A percentile compares a stretch with the other conserved stretches of the same genome.
Evolutionary conservation across 2,797 vertebrate genomes (phyloP).

Genomic region (Percopsis omiscomaycus): DNA sequence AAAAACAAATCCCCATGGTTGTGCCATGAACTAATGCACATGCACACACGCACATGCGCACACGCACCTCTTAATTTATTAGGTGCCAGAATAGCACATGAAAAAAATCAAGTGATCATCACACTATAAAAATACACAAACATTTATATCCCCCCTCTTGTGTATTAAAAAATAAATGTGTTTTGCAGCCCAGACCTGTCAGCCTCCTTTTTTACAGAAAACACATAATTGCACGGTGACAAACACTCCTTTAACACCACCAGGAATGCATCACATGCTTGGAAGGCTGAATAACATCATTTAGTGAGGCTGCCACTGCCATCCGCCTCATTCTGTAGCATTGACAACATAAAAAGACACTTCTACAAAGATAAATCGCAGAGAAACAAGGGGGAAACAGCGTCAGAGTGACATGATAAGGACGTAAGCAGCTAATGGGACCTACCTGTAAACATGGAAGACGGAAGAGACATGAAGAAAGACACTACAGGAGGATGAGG

Average conservation of each 20-base stretch:
- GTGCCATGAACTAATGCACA: background rate
- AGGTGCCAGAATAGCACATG: no score
- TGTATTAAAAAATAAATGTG: no score
- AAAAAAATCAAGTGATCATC: no score
- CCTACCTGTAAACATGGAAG: conserved; percentile 53
- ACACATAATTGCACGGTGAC: background rate
- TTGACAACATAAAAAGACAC: background rate
- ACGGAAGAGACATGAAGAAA: conserved; percentile 46
- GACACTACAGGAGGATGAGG: conserved; percentile 45
- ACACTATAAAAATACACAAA: no score
- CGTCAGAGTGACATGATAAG: background rate
- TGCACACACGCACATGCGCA: background rate
- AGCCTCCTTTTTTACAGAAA: background rate
- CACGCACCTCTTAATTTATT: background rate
- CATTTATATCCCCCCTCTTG: no score
- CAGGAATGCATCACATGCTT: background rate
- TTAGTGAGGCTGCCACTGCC: conserved; percentile 20
- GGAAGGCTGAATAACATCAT: conserved; percentile 20
- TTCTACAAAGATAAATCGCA: background rate
- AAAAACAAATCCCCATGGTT: no score
- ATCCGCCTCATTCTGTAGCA: conserved; percentile 4
- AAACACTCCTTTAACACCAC: background rate
- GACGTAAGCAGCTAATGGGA: conserved; percentile 8
- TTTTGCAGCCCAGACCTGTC: no score
- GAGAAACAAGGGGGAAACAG: background rate